Evolutionary conservation across 2,113 vertebrate genomes (phyloP), one percentile per base, ranked within the genome.

Genomic region (Notarius lentiginosus): DNA sequence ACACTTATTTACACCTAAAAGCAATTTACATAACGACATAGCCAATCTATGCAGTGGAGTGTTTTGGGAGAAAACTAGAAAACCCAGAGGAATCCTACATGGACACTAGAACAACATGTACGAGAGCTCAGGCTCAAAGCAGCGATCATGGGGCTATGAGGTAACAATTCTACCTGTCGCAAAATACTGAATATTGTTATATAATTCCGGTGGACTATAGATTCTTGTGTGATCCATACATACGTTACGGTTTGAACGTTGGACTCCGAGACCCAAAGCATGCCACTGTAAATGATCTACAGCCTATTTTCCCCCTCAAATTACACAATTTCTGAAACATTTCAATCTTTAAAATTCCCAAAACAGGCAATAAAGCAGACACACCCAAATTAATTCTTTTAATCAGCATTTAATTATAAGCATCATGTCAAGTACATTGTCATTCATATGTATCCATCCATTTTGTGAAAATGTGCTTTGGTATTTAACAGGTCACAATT

Each of bases 391-490:
- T 10, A 9, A 17, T 34, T 80, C 30, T 51, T 89, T 68, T 79
- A 55, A 89, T 83, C 86, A 87, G 83, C 89, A 83, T 86, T 87
- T 83, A 79, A 86, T 87, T 79, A 82, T 84, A 89, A 87, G 86
- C 72, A 87, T 89, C 63, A 89, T 85, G 65, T 83, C 83, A 87
- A 87, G 83, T 87, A 86, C 86, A 89, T 84, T 47, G 58, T 87
- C 61, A 87, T 81, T 76, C 72, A 87, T 82, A 83, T 56, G 87
- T 77, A 85, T 87, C 86, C 86, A 85, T 89, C n/a, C 84, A 79
- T 85, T 61, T 83, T 87, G 86, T 85, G 86, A 84, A 89, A 89
- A 89, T 89, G 88, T 89, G 89, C 89, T 89, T 89, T 89, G 89
- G 89, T 87, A 87, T 87, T 87, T 11, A 83, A 89, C 72, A 83